Evolutionary conservation across 2,797 vertebrate genomes (phyloP).

Genomic region (Cygnus olor): DNA sequence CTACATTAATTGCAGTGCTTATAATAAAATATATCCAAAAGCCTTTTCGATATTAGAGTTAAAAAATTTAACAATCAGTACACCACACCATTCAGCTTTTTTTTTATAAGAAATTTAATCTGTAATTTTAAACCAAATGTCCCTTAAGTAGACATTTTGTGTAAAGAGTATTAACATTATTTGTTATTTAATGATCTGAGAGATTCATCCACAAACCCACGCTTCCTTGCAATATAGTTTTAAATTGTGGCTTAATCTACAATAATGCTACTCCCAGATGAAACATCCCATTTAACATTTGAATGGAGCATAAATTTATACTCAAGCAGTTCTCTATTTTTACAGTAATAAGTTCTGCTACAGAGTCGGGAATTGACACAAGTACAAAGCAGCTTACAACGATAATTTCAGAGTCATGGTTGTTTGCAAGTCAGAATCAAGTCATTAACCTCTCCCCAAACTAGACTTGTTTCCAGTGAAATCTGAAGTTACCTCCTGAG

Average conservation of each 20-base stretch:
- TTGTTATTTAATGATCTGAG: background rate
- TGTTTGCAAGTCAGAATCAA: background rate
- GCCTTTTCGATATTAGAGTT: background rate
- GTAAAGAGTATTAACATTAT: background rate
- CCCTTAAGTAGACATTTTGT: background rate
- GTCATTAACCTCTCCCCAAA: background rate
- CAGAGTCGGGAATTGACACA: background rate
- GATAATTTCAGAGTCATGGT: background rate
- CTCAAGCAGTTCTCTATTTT: background rate
- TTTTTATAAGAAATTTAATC: background rate
- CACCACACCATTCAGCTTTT: background rate
- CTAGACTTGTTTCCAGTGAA: rapidly evolving
- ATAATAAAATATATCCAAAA: background rate
- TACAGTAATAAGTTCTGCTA: background rate
- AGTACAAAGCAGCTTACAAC: background rate
- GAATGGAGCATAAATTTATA: background rate
- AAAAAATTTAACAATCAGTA: background rate
- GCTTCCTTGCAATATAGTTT: background rate
- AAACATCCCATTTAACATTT: background rate
- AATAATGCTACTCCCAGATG: background rate
- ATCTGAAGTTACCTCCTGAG: rapidly evolving
- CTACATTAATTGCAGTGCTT: background rate
- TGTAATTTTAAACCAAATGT: background rate
- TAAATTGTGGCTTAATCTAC: background rate
- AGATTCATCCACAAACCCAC: background rate